A percentile compares a stretch with the other conserved stretches of the same genome.
Evolutionary conservation across 2,888 invertebrate genomes (phyloP).

Genomic region (Drosophila quinaria): DNA sequence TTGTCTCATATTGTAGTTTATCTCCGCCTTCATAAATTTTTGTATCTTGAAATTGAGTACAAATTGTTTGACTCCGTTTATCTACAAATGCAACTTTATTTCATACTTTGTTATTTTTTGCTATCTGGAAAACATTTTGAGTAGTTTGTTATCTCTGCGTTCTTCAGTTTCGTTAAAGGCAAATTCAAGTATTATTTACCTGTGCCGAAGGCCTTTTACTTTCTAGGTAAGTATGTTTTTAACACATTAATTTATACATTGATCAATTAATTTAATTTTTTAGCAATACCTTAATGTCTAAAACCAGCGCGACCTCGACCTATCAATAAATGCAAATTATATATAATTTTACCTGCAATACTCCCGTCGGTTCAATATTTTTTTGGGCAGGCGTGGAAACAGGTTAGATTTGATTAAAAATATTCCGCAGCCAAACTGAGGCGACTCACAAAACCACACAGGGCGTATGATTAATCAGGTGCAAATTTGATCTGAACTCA

Average conservation of each 20-base stretch:
- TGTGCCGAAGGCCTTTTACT: neutral
- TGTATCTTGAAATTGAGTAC: neutral
- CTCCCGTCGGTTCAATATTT: neutral
- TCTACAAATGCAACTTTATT: constrained; percentile 3
- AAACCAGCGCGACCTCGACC: constrained; percentile 18
- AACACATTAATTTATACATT: neutral
- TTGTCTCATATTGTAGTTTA: neutral
- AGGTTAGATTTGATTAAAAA: constrained; percentile 13
- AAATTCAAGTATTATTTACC: neutral
- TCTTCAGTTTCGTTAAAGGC: neutral
- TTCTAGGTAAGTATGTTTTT: neutral
- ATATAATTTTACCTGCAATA: neutral
- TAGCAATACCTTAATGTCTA: neutral
- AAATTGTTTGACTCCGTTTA: constrained; percentile 4
- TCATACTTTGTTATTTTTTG: neutral
- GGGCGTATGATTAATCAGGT: constrained; percentile 60
- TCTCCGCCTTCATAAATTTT: neutral
- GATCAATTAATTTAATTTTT: neutral
- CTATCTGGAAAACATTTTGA: neutral
- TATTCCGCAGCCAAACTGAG: neutral
- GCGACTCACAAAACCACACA: constrained; percentile 36
- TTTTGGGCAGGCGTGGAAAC: constrained; percentile 15
- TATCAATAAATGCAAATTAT: constrained; percentile 10
- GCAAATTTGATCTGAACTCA: constrained; percentile 16
- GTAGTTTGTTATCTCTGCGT: constrained; percentile 1